These are phyloP conservation scores for Catalaphyllia jardinei DNA, from an alignment of 64 coral and sea anemone species.

Conservation along the genomic window DNA sequence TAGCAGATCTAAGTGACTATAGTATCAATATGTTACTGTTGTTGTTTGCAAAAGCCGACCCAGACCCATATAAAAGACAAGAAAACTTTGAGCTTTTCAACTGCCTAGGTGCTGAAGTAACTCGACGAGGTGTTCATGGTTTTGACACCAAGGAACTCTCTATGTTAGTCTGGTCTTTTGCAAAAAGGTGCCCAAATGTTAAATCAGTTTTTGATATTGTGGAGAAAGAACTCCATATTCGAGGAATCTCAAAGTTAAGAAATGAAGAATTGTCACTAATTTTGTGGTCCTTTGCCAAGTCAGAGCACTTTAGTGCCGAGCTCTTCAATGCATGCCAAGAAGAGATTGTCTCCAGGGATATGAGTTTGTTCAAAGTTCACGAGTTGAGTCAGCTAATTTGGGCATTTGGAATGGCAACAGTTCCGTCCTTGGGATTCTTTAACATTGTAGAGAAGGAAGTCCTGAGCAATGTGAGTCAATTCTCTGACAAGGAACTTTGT, in stretches of 20 bases:
- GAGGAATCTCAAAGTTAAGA: neutral
- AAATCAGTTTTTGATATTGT: slow-evolving; percentile 15
- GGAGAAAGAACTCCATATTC: slow-evolving; percentile 22
- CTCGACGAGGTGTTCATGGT: slow-evolving; percentile 15
- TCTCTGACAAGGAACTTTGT: slow-evolving; percentile 16
- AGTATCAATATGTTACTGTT: neutral
- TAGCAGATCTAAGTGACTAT: neutral
- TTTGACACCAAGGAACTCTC: slow-evolving; percentile 19
- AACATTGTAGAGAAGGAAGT: neutral
- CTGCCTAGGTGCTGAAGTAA: slow-evolving; percentile 11
- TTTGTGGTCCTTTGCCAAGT: slow-evolving; percentile 32
- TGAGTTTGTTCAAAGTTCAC: slow-evolving; percentile 18
- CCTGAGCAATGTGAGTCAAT: neutral
- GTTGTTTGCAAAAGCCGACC: neutral
- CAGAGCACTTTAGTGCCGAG: neutral
- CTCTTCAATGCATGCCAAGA: slow-evolving; percentile 14
- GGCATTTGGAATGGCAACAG: slow-evolving; percentile 6
- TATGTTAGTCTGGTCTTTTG: slow-evolving; percentile 25
- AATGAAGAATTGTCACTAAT: slow-evolving; percentile 22
- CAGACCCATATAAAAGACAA: too few species aligned
- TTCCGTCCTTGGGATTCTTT: neutral
- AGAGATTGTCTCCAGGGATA: slow-evolving; percentile 12
- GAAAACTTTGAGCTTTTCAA: neutral
- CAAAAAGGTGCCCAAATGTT: slow-evolving; percentile 4
- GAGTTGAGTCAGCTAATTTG: slow-evolving; percentile 31